These are phyloP conservation scores for Oncorhynchus masou DNA, from an alignment of 2,113 vertebrate species.

Conservation along the genomic window DNA sequence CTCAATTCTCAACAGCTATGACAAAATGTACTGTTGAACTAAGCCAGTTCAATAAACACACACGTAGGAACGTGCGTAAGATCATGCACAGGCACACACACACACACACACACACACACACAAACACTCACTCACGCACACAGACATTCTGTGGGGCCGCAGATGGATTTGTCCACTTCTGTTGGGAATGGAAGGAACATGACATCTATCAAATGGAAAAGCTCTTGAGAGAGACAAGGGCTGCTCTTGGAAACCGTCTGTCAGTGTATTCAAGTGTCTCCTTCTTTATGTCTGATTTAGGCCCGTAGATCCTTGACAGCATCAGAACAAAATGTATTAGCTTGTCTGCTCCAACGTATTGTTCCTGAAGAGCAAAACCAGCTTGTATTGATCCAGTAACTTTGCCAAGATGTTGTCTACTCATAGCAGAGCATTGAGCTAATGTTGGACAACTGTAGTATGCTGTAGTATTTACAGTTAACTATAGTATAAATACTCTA, in stretches of 20 bases:
- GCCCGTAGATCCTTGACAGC: too few species aligned
- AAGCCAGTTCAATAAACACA: not conserved
- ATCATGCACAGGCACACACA: not conserved
- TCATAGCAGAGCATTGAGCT: too few species aligned
- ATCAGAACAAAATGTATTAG: too few species aligned
- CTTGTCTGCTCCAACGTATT: too few species aligned
- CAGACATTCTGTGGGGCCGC: too few species aligned
- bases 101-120: not conserved
- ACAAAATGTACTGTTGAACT: not conserved
- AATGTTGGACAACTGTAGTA: too few species aligned
- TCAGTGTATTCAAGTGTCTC: not conserved
- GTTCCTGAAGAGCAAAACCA: too few species aligned
- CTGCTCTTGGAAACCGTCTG: not conserved
- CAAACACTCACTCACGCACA: not conserved
- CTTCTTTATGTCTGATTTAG: not conserved
- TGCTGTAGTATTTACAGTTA: too few species aligned
- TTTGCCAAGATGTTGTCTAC: too few species aligned
- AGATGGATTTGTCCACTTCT: too few species aligned
- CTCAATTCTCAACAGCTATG: not conserved
- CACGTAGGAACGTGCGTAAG: not conserved
- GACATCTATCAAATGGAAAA: constrained; percentile 28
- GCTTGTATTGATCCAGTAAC: too few species aligned
- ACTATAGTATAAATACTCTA: too few species aligned
- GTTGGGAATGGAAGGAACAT: not conserved
- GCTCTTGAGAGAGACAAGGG: not conserved